Base-by-base conservation (phyloP, 2,888 invertebrate genomes). In the Meganola albula region DNA sequence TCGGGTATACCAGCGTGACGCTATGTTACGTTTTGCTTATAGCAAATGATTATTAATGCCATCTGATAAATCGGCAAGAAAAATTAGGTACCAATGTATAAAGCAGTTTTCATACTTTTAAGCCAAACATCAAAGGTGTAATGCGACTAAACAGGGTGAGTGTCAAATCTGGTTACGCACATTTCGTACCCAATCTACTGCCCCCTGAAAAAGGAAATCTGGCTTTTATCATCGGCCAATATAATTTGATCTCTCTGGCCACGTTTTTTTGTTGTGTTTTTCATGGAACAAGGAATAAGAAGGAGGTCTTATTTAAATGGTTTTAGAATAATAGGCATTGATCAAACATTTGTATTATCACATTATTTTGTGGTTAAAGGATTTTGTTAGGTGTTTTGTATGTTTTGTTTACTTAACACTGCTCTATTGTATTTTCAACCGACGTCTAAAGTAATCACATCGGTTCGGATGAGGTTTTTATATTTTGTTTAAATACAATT, bases 81-180 rank as follows among this genome's bases (percentile, higher is more conserved):
- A n/a, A n/a, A n/a, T n/a, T n/a, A n/a, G n/a, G n/a, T n/a, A n/a
- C n/a, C n/a, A n/a, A n/a, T n/a, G n/a, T n/a, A n/a, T n/a, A n/a
- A 20, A 63, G 58, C 51, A 32, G 13, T 18, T 24, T 69, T 50
- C 58, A 66, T 26, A 53, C 37, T 35, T 32, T 4, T 13, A n/a
- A 56, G 31, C 39, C 58, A 61, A 66, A 61, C 40, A 53, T 50
- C 52, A 63, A 62, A 55, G 67, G 63, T 65, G 58, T 71, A 69
- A 73, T 67, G 63, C 68, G 67, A 67, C 69, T 60, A 70, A 70
- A 68, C 67, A 67, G 68, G 62, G 58, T 52, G 63, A 69, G 69
- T 74, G 74, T 75, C 74, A 74, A 76, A 75, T 73, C 67, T 67
- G 68, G 70, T 66, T 70, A 63, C 63, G 67, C 62, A 63, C 65